Base-by-base conservation (phyloP, 2,888 invertebrate species). In the Hirtodrosophila trivittata region DNA sequence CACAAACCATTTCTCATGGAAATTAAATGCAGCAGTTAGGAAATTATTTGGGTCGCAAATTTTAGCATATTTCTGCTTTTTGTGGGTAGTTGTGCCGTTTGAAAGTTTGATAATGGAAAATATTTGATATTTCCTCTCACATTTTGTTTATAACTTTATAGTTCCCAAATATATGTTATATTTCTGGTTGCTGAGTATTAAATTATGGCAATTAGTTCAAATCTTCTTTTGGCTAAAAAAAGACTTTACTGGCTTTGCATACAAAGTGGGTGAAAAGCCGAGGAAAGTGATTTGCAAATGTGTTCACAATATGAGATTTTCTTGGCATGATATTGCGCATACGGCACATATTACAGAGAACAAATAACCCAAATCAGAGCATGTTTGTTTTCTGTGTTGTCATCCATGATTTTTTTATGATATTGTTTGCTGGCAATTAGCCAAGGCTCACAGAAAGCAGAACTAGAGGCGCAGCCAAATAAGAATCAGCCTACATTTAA, bases 371-470 rank as follows among this genome's bases (percentile, higher is more conserved):
- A 9, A 42, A 41, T 13, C 30, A 43, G 45, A 59, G 42, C 50
- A 47, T 66, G 65, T 52, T 60, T 56, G 38, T 37, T 25, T 60
- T 52, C 32, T 46, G 49, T 56, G 38, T 59, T 55, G 59, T 63
- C 73, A 67, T 49, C 35, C 46, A 45, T 50, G 30, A 26, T 30
- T 52, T 56, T 52, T 67, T 54, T 77, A 26, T 42, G 33, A 14
- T 76, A 30, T 51, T 69, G 77, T 64, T 76, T 58, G 50, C 55
- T 73, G 85, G 77, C 85, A 77, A 47, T 59, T 59, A 56, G 85
- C 77, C 84, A 77, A 65, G 49, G 62, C 49, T 51, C 47, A 66
- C 33, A 56, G 56, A 51, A 56, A 57, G 50, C 46, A 38, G 12
- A 21, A 16, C 7, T 28, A 51, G 18, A 42, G n/a, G 7, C 16